These are phyloP conservation scores for Lepas anatifera DNA, from an alignment of 2,888 invertebrate species.

Conservation along the genomic window DNA sequence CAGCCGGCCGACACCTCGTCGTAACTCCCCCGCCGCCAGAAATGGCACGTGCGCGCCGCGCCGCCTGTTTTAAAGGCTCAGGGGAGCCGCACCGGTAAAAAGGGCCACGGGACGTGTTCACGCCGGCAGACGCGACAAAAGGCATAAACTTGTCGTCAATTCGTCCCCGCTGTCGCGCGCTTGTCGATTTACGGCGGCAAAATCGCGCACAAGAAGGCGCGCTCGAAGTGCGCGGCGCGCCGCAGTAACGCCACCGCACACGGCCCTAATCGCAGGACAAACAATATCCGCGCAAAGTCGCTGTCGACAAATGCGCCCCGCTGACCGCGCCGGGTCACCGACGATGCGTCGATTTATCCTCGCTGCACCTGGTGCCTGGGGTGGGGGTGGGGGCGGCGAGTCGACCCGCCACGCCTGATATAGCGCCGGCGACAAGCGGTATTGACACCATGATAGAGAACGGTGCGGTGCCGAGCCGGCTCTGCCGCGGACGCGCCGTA, in stretches of 20 bases:
- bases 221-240: neutral
- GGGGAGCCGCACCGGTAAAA: neutral
- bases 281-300: neutral
- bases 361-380: neutral
- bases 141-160: conserved; percentile 9
- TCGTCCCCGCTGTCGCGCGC: neutral
- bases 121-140: conserved; percentile 1
- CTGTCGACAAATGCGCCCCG: neutral
- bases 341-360: neutral
- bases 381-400: too few species aligned
- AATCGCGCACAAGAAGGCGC: neutral
- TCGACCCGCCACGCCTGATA: too few species aligned
- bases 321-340: neutral
- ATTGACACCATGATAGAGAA: conserved; percentile 4
- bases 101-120: neutral
- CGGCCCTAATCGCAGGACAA: conserved; percentile 3
- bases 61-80: neutral
- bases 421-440: neutral
- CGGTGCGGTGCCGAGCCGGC: neutral
- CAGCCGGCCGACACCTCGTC: neutral
- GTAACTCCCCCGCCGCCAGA: neutral
- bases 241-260: too few species aligned
- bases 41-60: neutral
- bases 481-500: neutral
- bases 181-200: neutral